A percentile compares a stretch with the other conserved stretches of the same genome.
Evolutionary conservation across 2,113 vertebrate genomes (phyloP).

Genomic region (Platysteira castanea): DNA sequence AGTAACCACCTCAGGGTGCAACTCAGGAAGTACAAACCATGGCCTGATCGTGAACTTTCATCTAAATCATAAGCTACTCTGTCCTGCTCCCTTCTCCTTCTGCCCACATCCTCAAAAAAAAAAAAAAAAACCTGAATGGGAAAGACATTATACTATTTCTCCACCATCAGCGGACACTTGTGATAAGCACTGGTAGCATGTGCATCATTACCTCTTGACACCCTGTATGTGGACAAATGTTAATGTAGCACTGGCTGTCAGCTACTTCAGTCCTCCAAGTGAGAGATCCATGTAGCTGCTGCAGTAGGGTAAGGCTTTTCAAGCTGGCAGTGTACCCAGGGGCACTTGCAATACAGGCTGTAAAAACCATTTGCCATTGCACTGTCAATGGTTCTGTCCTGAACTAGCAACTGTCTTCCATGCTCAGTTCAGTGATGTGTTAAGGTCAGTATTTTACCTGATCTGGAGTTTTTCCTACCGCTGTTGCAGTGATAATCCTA

Average conservation of each 20-base stretch:
- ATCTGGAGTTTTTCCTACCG: no score
- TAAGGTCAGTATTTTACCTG: no score
- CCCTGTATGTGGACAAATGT: not conserved
- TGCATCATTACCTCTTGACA: not conserved
- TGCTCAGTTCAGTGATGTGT: no score
- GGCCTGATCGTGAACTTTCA: not conserved
- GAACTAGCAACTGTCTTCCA: no score
- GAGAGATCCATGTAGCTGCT: no score
- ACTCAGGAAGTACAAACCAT: not conserved
- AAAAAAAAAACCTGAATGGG: not conserved
- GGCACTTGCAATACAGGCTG: no score
- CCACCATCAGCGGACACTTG: not conserved
- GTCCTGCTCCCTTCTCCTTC: not conserved
- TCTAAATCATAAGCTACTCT: not conserved
- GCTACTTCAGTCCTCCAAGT: no score
- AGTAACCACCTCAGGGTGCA: not conserved
- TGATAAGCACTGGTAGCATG: not conserved
- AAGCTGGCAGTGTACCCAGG: no score
- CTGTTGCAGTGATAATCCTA: no score
- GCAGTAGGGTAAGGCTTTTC: no score
- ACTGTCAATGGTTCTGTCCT: no score
- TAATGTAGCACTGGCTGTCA: not conserved
- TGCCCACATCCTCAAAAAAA: not conserved
- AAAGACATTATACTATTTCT: not conserved
- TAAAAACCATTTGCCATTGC: no score